Conservation (phyloP, 2,888 invertebrate genomes). For the Xestia sexstrigata region DNA sequence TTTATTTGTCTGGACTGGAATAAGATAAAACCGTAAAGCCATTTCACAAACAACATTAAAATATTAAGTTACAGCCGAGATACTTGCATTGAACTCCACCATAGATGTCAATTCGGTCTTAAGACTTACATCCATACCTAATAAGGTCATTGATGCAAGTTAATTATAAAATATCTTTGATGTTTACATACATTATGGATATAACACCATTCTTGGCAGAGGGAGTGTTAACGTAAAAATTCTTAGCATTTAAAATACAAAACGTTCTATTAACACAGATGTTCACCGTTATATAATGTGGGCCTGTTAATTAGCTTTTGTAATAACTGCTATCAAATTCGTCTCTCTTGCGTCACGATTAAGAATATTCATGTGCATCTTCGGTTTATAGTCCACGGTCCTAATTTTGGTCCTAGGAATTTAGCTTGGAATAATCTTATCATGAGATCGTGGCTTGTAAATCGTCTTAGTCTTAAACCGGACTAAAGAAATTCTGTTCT, state of each 20-base stretch:
- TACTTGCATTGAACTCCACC: slow-evolving; percentile 38
- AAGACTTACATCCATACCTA: slow-evolving; percentile 33
- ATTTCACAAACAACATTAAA: slow-evolving; percentile 34
- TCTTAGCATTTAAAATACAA: slow-evolving; percentile 72
- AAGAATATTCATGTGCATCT: slow-evolving; percentile 59
- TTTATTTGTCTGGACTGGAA: slow-evolving; percentile 32
- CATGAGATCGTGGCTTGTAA: not conserved
- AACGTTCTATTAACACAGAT: slow-evolving; percentile 87
- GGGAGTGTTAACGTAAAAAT: slow-evolving; percentile 62
- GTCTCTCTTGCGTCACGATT: slow-evolving; percentile 69
- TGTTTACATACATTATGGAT: slow-evolving; percentile 46
- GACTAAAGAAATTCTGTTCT: slow-evolving; percentile 12
- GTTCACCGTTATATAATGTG: slow-evolving; percentile 84
- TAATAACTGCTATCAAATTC: slow-evolving; percentile 73
- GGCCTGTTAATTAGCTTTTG: slow-evolving; percentile 80
- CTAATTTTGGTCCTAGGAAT: slow-evolving; percentile 9
- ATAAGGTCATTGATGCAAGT: slow-evolving; percentile 42
- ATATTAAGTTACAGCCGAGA: slow-evolving; percentile 48
- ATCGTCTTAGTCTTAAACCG: slow-evolving; percentile 15
- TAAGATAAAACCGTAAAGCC: slow-evolving; percentile 31
- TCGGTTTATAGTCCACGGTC: slow-evolving; percentile 42
- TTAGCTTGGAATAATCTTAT: not conserved
- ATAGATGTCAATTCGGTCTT: slow-evolving; percentile 55
- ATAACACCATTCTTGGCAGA: slow-evolving; percentile 56
- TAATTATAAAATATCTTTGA: slow-evolving; percentile 43